Evolutionary conservation across 2,888 invertebrate genomes (phyloP), one percentile per base, ranked within the genome.

Genomic region (Alloscopus bannaensis): DNA sequence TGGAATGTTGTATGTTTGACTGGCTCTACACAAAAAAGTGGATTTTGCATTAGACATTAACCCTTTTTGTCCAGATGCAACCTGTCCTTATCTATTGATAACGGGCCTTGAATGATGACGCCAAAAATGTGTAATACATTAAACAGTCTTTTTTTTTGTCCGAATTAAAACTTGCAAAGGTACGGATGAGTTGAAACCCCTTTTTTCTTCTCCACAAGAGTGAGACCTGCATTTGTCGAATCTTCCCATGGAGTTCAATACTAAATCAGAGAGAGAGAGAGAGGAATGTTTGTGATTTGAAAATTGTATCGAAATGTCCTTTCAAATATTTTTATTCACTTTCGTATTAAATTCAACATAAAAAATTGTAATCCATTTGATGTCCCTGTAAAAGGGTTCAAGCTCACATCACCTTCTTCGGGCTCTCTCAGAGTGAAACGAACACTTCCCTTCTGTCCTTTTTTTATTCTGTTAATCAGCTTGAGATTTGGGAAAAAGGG

Each of bases 21-120:
- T n/a, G n/a, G n/a, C n/a, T 26, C 55, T 57, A 16, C 16, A 52
- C 52, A 52, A 22, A 24, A 57, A n/a, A 26, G 24, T 13, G 28
- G 4, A 26, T 18, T 16, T 28, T 57, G 55, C 47, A 47, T n/a
- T 16, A n/a, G n/a, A n/a, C n/a, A n/a, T n/a, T 60, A 60, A 60
- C 40, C 62, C 62, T 62, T 62, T 62, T 62, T 42, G 18, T 28
- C 26, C 31, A 36, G 40, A 60, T 45, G 45, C 24, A 60, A 71
- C 71, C 60, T 71, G 71, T 71, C 50, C 45, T n/a, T 71, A 71
- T 71, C 71, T 47, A 70, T 71, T 24, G 24, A 60, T 59, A 60
- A 71, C 60, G 71, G 60, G 13, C 52, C 31, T 26, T 40, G 20
- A 45, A 45, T 45, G 11, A 45, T 40, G 60, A 66, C 36, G 71